Base-by-base conservation (phyloP, 1,140 invertebrate species). In the Brevipalpus yothersi region DNA sequence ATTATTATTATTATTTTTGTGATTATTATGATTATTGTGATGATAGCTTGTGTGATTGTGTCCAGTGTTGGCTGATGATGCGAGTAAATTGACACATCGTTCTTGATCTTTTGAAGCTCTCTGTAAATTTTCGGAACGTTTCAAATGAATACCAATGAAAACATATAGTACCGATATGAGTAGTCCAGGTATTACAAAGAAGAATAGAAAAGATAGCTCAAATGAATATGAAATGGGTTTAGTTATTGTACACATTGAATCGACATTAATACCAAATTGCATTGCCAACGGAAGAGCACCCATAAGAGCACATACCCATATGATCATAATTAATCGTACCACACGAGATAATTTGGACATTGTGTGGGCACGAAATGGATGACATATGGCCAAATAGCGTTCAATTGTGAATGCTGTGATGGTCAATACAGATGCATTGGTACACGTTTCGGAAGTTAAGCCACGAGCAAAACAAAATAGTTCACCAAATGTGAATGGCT, bases 371-470 rank as follows among this genome's bases (percentile, higher is more conserved):
- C 67, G 64, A 41, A 74, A 72, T 72, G 90, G 89, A 69, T 91
- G 82, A 70, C 89, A 93, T 63, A 95, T 93, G 15, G 88, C 90
- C 19, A 94, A 78, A 70, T 94, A 97, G 54, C 92, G 72, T 69
- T 96, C 91, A 4, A 92, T 79, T 0, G 91, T 94, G 71, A 96
- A 96, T 4, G 87, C 85, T 0, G 84, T 86, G 53, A 91, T 91
- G 11, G 85, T 89, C 53, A 95, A 74, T 0, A 95, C 84, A 0
- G 89, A 91, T 0, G 90, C 89, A 69, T 93, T 90, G 4, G 86
- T 85, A 0, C 87, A 90, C 2, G 84, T 87, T 69, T 94, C 90
- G 0, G 85, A 82, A 1, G 85, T 77, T 47, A 90, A 75, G 0
- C 84, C 84, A 60, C 86, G 79, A 31, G 89, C 71, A 9, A 89